Conservation (phyloP, 2,888 invertebrate species). For the Stenotaenia linearis region DNA sequence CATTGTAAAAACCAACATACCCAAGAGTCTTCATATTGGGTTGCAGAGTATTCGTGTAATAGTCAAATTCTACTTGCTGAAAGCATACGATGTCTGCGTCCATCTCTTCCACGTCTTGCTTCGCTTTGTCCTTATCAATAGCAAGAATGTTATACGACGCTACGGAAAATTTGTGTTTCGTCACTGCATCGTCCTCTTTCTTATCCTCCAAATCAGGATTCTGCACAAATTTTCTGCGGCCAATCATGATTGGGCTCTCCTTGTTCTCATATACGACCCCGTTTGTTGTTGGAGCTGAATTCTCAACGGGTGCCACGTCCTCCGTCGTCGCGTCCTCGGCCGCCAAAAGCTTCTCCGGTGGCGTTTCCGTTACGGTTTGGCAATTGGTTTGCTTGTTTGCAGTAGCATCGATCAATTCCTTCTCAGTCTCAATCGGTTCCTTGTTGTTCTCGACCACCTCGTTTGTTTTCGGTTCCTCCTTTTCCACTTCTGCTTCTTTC, state of each 20-base stretch:
- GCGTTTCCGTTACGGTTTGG: neutral
- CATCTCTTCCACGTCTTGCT: neutral
- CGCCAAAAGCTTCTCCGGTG: neutral
- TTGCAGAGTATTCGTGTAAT: neutral
- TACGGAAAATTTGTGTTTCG: conserved; percentile 2
- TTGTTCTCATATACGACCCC: neutral
- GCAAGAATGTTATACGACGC: neutral
- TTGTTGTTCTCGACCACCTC: neutral
- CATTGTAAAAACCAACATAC: neutral
- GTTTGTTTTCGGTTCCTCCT: neutral
- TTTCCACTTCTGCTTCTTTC: neutral
- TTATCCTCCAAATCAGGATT: neutral
- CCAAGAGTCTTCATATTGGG: conserved; percentile 8
- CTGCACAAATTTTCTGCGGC: neutral
- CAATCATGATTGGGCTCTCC: neutral
- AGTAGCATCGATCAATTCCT: neutral
- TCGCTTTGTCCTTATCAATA: neutral
- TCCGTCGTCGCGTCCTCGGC: neutral
- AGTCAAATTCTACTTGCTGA: conserved; percentile 17
- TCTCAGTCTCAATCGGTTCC: neutral
- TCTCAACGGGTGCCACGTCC: neutral
- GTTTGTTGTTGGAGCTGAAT: neutral
- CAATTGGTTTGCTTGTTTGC: neutral
- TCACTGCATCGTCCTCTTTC: neutral
- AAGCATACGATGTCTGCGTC: conserved; percentile 7